phyloP scores from a whole-genome alignment of 35 echinoderm and acorn worm genomes.

The Acanthaster planci region DNA sequence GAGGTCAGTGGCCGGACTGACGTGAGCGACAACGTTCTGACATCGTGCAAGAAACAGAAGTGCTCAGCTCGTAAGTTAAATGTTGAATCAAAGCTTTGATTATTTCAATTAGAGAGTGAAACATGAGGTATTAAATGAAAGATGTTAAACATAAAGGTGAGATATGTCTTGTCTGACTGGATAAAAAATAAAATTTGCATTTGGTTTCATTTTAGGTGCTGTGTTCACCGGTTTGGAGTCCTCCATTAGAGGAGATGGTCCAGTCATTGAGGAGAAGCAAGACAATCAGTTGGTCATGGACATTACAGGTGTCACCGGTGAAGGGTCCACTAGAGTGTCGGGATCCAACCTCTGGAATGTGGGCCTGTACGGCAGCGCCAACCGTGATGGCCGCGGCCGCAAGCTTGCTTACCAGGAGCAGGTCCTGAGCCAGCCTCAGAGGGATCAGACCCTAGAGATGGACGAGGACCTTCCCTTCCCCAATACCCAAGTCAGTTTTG shows the following conservation, averaged over 20 bases:
- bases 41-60: conserved; percentile 66
- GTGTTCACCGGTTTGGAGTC: conserved; percentile 72
- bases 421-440: conserved; percentile 47
- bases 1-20: conserved; percentile 27
- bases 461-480: conserved; percentile 50
- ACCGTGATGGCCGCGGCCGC: conserved; percentile 43
- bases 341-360: conserved; percentile 68
- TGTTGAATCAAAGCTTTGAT: not conserved
- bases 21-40: conserved; percentile 28
- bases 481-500: conserved; percentile 50
- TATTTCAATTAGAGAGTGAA: no score
- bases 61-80: conserved; percentile 75
- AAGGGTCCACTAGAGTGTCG: conserved; percentile 45
- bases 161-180: no score
- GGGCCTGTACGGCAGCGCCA: conserved; percentile 64
- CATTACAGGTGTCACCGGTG: conserved; percentile 55
- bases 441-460: conserved; percentile 44
- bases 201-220: conserved; percentile 56
- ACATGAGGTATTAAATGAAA: no score
- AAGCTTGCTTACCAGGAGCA: conserved; percentile 49
- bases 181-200: conserved; percentile 24
- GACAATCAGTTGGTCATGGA: conserved; percentile 59
- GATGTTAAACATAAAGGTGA: no score
- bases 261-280: conserved; percentile 54
- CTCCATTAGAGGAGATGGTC: conserved; percentile 49